Evolutionary conservation across 2,797 vertebrate genomes (phyloP).

Genomic region (Monodelphis domestica): DNA sequence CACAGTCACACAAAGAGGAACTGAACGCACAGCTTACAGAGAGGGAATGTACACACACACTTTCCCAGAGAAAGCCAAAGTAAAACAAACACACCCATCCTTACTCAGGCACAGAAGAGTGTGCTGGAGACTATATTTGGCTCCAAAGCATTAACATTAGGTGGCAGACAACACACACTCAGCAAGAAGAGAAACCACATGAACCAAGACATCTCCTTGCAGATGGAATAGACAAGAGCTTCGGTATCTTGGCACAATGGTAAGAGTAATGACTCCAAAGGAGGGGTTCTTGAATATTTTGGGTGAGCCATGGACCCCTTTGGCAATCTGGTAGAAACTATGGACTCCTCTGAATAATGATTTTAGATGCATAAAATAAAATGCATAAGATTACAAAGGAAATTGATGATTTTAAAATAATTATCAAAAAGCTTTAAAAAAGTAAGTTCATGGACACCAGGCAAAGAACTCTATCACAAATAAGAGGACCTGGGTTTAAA

Average conservation of each 20-base stretch:
- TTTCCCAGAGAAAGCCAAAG: constrained; percentile 28
- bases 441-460: neutral
- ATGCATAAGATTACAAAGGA: neutral
- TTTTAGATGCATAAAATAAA: neutral
- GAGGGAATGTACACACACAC: neutral
- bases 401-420: neutral
- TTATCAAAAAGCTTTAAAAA: neutral
- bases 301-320: neutral
- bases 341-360: neutral
- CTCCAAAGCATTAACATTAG: neutral
- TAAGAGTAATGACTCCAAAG: neutral
- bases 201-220: neutral
- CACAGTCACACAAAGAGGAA: neutral
- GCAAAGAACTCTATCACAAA: neutral
- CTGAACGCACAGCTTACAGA: constrained; percentile 32
- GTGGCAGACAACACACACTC: neutral
- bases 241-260: neutral
- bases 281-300: neutral
- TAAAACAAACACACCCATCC: constrained; percentile 4
- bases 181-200: neutral
- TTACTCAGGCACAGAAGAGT: neutral
- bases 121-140: neutral
- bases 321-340: neutral
- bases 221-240: neutral
- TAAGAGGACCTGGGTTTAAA: neutral